Base-by-base conservation (phyloP, 92 coral and sea anemone species). In the Palythoa grandis region DNA sequence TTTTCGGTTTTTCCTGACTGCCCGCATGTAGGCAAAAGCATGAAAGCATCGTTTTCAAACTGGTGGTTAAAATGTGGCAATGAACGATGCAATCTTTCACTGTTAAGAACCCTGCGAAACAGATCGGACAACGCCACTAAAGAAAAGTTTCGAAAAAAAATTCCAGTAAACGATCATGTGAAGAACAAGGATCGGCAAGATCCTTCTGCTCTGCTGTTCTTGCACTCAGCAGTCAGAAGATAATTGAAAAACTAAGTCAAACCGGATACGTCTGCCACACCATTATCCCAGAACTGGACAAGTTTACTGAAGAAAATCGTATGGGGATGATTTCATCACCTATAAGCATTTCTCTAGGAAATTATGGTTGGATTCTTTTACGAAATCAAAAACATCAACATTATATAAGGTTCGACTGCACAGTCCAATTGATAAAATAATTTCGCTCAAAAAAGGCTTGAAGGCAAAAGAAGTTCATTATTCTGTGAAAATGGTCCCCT, bases 171-270 rank as follows among this genome's bases (percentile, higher is more conserved):
- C 54, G 88, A 93, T 61, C 96, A 91, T 78, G 92, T 93, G 8
- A 93, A 91, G 70, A 93, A 93, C 63, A 93, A 91, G 54, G 92
- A 93, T 82, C 57, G 88, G 48, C 96, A 93, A 86, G 93, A 93
- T 72, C 92, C 93, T 72, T n/a, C n/a, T n/a, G n/a, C n/a, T 88
- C 93, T 61, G 43, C 92, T 39, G 88, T 91, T 29, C 83, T 93
- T n/a, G 77, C 89, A 7, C 58, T 91, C 40, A 90, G 71, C 56
- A 87, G 40, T 66, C 54, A 68, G 50, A 75, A 80, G 35, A 43
- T 90, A 24, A 93, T 88, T 6, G 90, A 91, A 17, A 89, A 72
- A 43, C 88, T 91, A 69, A 77, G 57, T 13, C 52, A 67, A 35
- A 48, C 57, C 50, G 88, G 92, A 17, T 91, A 86, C 82, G 91